These are phyloP conservation scores for Cremastinae sp. DNA, from an alignment of 2,888 invertebrate genomes.

Conservation along the genomic window DNA sequence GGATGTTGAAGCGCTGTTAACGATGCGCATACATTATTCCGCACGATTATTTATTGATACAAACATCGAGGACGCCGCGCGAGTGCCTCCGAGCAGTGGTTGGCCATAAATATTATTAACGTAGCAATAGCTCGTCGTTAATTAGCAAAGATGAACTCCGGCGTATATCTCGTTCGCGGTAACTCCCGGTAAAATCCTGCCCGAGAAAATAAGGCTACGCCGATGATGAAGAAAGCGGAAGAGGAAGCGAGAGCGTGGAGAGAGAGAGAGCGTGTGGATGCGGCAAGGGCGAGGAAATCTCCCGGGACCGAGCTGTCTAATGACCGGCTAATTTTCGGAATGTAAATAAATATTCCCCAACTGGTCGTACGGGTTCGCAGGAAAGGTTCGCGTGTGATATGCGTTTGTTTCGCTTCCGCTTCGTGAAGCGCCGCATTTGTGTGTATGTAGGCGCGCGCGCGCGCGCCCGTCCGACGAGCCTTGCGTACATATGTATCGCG, in stretches of 20 bases:
- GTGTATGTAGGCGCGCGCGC: no score
- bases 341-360: slow-evolving; percentile 79
- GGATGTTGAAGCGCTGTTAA: no score
- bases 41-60: not conserved
- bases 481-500: no score
- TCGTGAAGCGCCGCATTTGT: not conserved
- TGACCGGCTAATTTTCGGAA: slow-evolving; percentile 78
- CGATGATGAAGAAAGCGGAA: not conserved
- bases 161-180: slow-evolving; percentile 4
- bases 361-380: slow-evolving; percentile 52
- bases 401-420: slow-evolving; percentile 33
- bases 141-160: slow-evolving; percentile 65
- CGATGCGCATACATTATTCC: no score
- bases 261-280: not conserved
- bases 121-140: slow-evolving; percentile 50
- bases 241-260: not conserved
- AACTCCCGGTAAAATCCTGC: not conserved
- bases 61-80: not conserved
- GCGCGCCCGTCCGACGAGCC: not conserved
- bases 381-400: slow-evolving; percentile 23
- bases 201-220: not conserved
- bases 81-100: not conserved
- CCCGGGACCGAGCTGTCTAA: slow-evolving; percentile 70
- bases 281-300: slow-evolving; percentile 16
- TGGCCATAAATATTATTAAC: not conserved